Base-by-base conservation (phyloP, 2,888 invertebrate species). In the Caenorhabditis panamensis region DNA sequence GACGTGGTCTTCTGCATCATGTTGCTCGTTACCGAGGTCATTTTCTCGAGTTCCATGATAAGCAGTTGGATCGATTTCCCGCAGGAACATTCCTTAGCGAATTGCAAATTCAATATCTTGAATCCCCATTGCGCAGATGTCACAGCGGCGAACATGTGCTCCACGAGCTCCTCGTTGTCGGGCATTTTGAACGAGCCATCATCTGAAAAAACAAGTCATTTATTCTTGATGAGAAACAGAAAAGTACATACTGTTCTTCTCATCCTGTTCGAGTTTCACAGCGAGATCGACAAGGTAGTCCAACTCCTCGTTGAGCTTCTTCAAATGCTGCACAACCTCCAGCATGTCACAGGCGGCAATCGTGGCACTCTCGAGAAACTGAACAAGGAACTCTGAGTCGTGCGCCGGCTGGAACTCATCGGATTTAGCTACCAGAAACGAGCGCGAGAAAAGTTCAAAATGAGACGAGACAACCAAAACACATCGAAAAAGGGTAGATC, bases 321-420 rank as follows among this genome's bases (percentile, higher is more conserved):
- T 26, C 31, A 75, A 24, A 53, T 67, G 59, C 36, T 75, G 75
- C 49, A 61, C 66, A 61, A 59, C 24, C 28, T 75, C 75, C 20
- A 75, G 51, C 20, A 61, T 66, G 18, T 75, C 58, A 36, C 66
- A 61, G 16, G 66, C 66, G 9, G 59, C 75, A n/a, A 75, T 31
- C 2, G 54, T 41, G 4, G 66, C 66, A 11, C 41, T 61, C 6
- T 75, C 53, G 5, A 75, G 18, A 36, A 75, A 66, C 9, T 75
- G 53, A 5, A 18, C 24, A 0, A 75, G 53, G n/a, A 41, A 61
- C 9, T 51, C 53, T 9, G 59, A 22, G 9, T 66, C 66, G 51
- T 64, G 47, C 4, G 13, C 24, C 1, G 72, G 72, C 72, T 72
- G 56, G n/a, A n/a, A n/a, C n/a, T n/a, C n/a, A n/a, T n/a, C 6